These are phyloP conservation scores for Blastobasis lacticolella DNA, from an alignment of 2,888 invertebrate species.

Conservation along the genomic window DNA sequence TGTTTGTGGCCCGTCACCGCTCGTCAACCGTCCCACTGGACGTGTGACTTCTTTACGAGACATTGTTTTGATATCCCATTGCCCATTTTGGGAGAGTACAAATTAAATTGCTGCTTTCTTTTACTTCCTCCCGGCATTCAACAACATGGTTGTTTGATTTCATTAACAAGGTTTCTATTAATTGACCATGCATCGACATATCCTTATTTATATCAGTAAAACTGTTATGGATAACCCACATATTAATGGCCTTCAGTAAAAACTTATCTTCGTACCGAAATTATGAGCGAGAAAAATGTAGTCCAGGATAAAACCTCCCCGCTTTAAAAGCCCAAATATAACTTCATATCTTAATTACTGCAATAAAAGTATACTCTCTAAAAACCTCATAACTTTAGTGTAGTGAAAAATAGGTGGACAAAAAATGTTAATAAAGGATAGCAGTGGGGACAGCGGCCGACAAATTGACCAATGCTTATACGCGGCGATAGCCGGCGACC, in stretches of 20 bases:
- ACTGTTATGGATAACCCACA: too few relatives aligned
- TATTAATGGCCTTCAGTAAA: not conserved
- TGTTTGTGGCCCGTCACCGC: constrained; percentile 26
- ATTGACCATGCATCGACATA: too few relatives aligned
- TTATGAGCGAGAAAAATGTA: constrained; percentile 33
- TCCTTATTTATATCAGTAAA: too few relatives aligned
- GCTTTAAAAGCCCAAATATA: constrained; percentile 60
- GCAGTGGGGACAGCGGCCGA: constrained; percentile 35
- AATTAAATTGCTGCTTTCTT: too few relatives aligned
- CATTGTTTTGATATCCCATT: not conserved
- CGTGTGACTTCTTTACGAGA: constrained; percentile 21
- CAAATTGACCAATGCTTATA: constrained; percentile 57
- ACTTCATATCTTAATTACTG: constrained; percentile 65
- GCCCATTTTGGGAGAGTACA: too few relatives aligned
- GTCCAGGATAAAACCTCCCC: constrained; percentile 32
- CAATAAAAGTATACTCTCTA: constrained; percentile 61
- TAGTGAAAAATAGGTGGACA: constrained; percentile 51
- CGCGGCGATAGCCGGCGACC: constrained; percentile 37
- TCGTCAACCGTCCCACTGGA: constrained; percentile 17
- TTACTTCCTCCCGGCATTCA: too few relatives aligned
- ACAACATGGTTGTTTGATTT: too few relatives aligned
- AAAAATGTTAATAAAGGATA: constrained; percentile 57
- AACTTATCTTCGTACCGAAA: constrained; percentile 12
- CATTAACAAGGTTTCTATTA: too few relatives aligned
- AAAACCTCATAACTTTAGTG: constrained; percentile 57